Conservation (phyloP, 2,888 invertebrate genomes). For the Drosophila neonasuta region DNA sequence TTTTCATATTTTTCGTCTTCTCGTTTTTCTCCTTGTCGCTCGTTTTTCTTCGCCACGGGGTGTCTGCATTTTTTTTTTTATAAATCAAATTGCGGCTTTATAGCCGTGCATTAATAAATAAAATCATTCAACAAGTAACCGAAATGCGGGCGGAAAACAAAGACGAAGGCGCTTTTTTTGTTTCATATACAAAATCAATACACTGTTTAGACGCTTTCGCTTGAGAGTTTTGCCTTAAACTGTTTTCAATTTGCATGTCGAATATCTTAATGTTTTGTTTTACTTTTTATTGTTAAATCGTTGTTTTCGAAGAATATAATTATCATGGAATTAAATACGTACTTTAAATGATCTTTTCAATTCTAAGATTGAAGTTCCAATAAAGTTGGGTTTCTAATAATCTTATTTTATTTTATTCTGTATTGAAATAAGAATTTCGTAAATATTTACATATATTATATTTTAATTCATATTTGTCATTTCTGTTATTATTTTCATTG, state of each 20-base stretch:
- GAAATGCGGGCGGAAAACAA: neutral
- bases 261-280: neutral
- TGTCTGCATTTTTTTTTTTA: slow-evolving; percentile 31
- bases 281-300: neutral
- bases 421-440: too few relatives aligned
- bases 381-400: too few relatives aligned
- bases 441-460: too few relatives aligned
- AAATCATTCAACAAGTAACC: slow-evolving; percentile 56
- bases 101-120: slow-evolving; percentile 52
- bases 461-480: too few relatives aligned
- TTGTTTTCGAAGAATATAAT: too few relatives aligned
- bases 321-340: too few relatives aligned
- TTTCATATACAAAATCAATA: slow-evolving; percentile 5
- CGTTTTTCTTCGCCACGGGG: slow-evolving; percentile 19
- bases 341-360: too few relatives aligned
- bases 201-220: slow-evolving; percentile 6
- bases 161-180: neutral
- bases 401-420: too few relatives aligned
- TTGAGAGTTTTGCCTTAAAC: neutral
- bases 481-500: neutral
- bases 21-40: slow-evolving; percentile 6
- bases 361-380: too few relatives aligned
- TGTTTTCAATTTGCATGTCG: slow-evolving; percentile 7
- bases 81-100: slow-evolving; percentile 53
- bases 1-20: slow-evolving; percentile 53